Conservation (phyloP, 2,888 invertebrate genomes). For the Plebejus anna region DNA sequence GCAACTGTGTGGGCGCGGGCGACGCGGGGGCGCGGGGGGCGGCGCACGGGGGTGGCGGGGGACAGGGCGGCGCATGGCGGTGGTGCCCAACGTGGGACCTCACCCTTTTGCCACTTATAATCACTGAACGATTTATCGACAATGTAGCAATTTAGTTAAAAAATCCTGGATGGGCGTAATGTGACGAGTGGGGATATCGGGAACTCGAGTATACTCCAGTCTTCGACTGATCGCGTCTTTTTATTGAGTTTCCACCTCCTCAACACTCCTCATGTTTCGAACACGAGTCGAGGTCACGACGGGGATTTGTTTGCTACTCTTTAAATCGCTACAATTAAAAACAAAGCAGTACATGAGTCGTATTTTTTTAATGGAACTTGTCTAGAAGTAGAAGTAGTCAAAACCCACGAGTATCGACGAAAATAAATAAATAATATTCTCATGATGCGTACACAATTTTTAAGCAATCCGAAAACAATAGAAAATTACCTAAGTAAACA, state of each 20-base stretch:
- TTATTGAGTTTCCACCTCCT: neutral
- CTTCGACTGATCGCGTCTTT: neutral
- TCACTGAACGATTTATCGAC: conserved; percentile 68
- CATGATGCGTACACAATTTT: neutral
- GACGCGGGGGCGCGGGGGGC: conserved; percentile 44
- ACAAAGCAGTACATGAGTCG: neutral
- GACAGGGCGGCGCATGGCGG: conserved; percentile 49
- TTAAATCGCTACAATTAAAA: neutral
- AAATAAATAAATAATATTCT: neutral
- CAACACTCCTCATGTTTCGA: neutral
- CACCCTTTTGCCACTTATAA: conserved; percentile 59
- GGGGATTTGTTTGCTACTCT: neutral
- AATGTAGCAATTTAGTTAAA: conserved; percentile 42
- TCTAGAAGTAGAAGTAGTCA: neutral
- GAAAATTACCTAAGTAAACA: neutral
- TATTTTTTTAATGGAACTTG: neutral
- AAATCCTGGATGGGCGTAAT: conserved; percentile 31
- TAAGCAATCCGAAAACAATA: neutral
- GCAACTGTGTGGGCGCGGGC: conserved; percentile 56
- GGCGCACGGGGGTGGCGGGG: conserved; percentile 44
- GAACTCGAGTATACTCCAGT: neutral
- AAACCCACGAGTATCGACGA: neutral
- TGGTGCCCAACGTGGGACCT: conserved; percentile 58
- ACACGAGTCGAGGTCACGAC: conserved; percentile 2
- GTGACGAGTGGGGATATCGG: conserved; percentile 12